Conservation (phyloP, 2,113 vertebrate genomes). For the Cynoglossus semilaevis region DNA sequence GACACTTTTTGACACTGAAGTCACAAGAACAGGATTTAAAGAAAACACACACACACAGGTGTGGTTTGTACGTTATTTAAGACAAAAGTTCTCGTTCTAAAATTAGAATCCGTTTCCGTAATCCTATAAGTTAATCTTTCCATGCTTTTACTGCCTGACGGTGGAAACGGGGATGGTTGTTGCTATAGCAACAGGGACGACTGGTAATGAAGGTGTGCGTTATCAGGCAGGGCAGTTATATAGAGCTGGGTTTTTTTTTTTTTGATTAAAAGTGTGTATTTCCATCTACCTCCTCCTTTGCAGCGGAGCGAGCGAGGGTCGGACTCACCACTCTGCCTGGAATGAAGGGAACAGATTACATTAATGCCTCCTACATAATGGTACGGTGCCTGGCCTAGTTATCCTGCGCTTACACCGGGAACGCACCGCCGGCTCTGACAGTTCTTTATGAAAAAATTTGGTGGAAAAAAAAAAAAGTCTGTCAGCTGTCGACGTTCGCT, state of each 20-base stretch:
- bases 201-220: constrained; percentile 58
- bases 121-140: constrained; percentile 63
- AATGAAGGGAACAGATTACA: constrained; percentile 98
- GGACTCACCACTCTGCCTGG: constrained; percentile 93
- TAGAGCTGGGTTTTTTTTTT: constrained; percentile 28
- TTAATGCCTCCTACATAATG: constrained; percentile 99
- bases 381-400: constrained; percentile 71
- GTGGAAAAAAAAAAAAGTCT: background rate
- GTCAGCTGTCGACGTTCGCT: background rate
- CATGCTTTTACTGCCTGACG: constrained; percentile 30
- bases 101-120: constrained; percentile 65
- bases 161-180: constrained; percentile 48
- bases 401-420: background rate
- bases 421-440: background rate
- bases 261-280: constrained; percentile 49
- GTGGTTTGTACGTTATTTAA: constrained; percentile 34
- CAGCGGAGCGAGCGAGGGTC: constrained; percentile 94
- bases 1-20: no score
- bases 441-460: no score
- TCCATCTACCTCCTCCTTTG: constrained; percentile 42
- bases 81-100: constrained; percentile 33
- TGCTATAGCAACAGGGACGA: constrained; percentile 63
- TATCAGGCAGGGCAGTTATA: constrained; percentile 56
- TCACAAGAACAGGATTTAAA: no score
- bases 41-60: no score